phyloP scores from a whole-genome alignment of 2,113 vertebrate genomes.

The Microcebus ravelobensis region DNA sequence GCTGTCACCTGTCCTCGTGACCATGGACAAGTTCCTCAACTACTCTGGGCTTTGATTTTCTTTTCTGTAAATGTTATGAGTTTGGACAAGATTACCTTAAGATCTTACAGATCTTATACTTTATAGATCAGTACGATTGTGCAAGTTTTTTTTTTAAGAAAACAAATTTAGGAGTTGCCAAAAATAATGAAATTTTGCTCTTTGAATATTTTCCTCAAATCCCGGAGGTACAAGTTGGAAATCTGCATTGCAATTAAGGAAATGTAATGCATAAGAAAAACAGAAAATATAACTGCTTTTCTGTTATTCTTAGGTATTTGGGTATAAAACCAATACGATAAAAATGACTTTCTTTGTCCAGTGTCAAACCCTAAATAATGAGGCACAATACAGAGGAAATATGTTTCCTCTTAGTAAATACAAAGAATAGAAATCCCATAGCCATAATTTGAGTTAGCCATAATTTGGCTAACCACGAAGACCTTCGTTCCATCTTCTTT shows the following conservation, averaged over 20 bases:
- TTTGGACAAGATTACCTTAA: not conserved
- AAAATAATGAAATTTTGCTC: not conserved
- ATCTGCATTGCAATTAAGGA: not conserved
- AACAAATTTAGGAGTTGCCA: not conserved
- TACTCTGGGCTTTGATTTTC: not conserved
- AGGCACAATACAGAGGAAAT: slow-evolving; percentile 17
- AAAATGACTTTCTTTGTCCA: not conserved
- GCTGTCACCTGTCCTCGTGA: too few species aligned
- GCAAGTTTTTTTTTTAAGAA: not conserved
- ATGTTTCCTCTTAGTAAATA: not conserved
- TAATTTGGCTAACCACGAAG: not conserved
- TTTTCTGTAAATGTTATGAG: not conserved
- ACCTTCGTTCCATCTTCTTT: not conserved
- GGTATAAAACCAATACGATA: not conserved
- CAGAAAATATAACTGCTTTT: not conserved
- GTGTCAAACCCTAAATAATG: not conserved
- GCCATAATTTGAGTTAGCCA: not conserved
- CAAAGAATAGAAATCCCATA: not conserved
- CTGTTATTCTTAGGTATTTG: not conserved
- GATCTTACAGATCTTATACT: not conserved
- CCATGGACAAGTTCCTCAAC: not conserved
- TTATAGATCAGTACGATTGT: not conserved
- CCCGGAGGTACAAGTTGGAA: not conserved
- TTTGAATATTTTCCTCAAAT: slow-evolving; percentile 2
- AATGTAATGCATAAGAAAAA: not conserved